phyloP scores from a whole-genome alignment of 2,888 invertebrate genomes.

The Amphimallon solstitiale region DNA sequence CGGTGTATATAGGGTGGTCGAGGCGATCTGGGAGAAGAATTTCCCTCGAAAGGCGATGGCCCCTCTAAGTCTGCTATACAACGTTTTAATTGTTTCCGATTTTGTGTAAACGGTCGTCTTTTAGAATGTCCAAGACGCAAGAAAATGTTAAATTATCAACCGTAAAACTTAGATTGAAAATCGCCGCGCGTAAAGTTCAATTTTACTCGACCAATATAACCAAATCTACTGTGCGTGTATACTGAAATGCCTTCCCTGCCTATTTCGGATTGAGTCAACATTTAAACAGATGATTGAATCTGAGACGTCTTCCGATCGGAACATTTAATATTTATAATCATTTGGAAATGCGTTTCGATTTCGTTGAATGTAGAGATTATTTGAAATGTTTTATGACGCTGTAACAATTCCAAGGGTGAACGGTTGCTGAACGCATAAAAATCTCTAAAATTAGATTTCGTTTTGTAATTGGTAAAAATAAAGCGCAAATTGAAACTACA shows the following conservation, averaged over 20 bases:
- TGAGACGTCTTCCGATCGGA: conserved; percentile 18
- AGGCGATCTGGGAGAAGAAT: conserved; percentile 19
- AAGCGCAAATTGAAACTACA: too few species aligned
- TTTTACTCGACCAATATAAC: conserved; percentile 19
- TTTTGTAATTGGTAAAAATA: too few species aligned
- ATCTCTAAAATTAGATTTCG: too few species aligned
- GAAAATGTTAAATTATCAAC: conserved; percentile 28
- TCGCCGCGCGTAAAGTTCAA: conserved; percentile 30
- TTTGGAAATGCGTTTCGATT: conserved; percentile 1
- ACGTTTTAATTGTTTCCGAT: conserved; percentile 29
- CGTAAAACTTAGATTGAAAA: conserved; percentile 31
- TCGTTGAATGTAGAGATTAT: background rate
- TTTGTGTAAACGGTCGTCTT: conserved; percentile 30
- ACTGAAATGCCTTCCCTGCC: conserved; percentile 27
- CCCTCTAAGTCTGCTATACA: conserved; percentile 14
- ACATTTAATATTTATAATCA: conserved; percentile 36
- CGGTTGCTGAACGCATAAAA: too few species aligned
- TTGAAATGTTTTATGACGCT: too few species aligned
- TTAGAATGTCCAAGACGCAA: conserved; percentile 11
- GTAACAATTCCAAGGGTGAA: too few species aligned
- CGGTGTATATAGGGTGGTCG: too few species aligned
- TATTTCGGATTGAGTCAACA: conserved; percentile 36
- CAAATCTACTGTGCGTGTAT: conserved; percentile 28
- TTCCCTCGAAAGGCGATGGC: conserved; percentile 8
- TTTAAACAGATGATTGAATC: conserved; percentile 38